These are phyloP conservation scores for Neosalanx taihuensis DNA, from an alignment of 2,797 vertebrate genomes.

Conservation along the genomic window DNA sequence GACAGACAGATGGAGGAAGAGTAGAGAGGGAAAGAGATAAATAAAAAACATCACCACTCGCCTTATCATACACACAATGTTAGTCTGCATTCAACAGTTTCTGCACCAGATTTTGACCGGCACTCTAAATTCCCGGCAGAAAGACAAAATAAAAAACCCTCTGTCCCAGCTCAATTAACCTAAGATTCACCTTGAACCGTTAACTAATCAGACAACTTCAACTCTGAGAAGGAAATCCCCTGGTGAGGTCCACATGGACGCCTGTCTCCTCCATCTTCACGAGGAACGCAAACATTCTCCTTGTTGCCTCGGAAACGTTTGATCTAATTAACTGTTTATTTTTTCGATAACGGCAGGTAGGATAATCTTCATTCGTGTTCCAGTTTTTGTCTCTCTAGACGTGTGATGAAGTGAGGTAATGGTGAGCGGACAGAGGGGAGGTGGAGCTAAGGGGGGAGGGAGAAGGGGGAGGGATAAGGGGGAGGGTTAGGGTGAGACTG, in stretches of 20 bases:
- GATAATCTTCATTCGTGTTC: too few species aligned
- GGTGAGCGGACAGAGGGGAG: neutral
- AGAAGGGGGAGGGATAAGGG: neutral
- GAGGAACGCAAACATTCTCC: too few species aligned
- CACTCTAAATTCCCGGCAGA: neutral
- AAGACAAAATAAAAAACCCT: slow-evolving; percentile 6
- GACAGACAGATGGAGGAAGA: neutral
- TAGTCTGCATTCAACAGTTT: neutral
- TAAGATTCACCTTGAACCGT: neutral
- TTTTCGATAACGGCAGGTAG: too few species aligned
- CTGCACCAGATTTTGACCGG: neutral
- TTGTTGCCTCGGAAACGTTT: too few species aligned
- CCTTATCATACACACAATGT: neutral
- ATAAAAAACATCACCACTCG: neutral
- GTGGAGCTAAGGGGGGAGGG: neutral
- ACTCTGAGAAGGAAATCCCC: neutral
- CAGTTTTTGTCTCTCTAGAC: too few species aligned
- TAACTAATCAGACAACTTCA: slow-evolving; percentile 24
- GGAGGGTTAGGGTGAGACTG: too few species aligned
- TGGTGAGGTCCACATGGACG: too few species aligned
- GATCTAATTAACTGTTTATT: too few species aligned
- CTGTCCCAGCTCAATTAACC: slow-evolving; percentile 54
- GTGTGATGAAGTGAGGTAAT: neutral
- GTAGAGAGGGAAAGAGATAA: slow-evolving; percentile 1
- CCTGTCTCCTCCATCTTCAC: too few species aligned